phyloP scores from a whole-genome alignment of 2,113 vertebrate species.

The Cephalopholis sonnerati region DNA sequence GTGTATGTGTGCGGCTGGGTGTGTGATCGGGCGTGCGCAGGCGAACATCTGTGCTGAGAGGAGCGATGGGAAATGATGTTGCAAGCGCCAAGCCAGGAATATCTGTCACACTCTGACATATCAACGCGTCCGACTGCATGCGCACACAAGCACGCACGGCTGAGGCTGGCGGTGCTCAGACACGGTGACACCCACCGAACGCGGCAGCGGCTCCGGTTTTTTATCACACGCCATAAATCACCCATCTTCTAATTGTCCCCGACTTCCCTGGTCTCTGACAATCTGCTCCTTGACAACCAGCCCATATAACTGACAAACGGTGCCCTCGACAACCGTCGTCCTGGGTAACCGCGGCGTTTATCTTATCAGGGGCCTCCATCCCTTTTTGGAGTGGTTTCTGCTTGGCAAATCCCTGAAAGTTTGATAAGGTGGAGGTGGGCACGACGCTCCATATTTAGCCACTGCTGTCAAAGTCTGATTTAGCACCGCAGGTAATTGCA shows the following conservation, averaged over 20 bases:
- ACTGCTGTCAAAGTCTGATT: constrained; percentile 70
- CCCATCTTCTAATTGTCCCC: constrained; percentile 73
- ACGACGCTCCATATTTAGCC: constrained; percentile 72
- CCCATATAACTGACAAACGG: constrained; percentile 77
- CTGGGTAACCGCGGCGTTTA: constrained; percentile 58
- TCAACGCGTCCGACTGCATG: constrained; percentile 54
- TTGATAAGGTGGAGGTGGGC: constrained; percentile 70
- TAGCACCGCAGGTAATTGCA: constrained; percentile 75
- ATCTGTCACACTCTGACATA: constrained; percentile 70
- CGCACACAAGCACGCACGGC: constrained; percentile 40
- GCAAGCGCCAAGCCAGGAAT: constrained; percentile 48
- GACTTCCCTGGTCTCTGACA: constrained; percentile 72
- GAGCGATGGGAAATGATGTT: constrained; percentile 72
- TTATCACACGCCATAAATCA: constrained; percentile 69
- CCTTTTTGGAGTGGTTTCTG: constrained; percentile 45
- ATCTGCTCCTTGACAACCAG: constrained; percentile 77
- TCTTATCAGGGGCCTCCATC: constrained; percentile 64
- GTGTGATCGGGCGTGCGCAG: constrained; percentile 44
- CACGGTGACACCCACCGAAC: constrained; percentile 24
- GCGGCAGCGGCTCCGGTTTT: background rate
- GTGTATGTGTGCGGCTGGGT: constrained; percentile 9
- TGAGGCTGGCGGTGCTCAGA: constrained; percentile 25
- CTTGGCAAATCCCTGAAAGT: constrained; percentile 63
- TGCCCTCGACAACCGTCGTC: constrained; percentile 56
- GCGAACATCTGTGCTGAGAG: constrained; percentile 72